A percentile compares a stretch with the other conserved stretches of the same genome.
These are phyloP conservation scores for Rissa tridactyla DNA, from an alignment of 2,113 vertebrate species.

Conservation along the genomic window DNA sequence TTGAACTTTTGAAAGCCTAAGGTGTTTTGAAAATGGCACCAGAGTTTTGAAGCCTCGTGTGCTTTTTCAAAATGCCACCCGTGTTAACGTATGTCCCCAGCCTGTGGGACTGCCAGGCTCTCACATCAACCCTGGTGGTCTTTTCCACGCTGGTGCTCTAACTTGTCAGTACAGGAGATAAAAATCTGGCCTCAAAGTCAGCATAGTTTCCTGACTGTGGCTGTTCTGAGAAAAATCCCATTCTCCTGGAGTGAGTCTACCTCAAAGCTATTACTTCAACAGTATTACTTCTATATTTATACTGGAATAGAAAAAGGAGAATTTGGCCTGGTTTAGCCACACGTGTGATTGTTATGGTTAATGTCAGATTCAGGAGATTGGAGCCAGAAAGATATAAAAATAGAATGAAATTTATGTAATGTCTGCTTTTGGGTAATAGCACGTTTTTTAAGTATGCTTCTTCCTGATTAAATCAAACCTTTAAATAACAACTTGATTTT, in stretches of 20 bases:
- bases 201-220: neutral
- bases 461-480: constrained; percentile 39
- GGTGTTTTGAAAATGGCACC: neutral
- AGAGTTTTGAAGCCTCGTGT: neutral
- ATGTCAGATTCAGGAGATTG: neutral
- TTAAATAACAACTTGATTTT: constrained; percentile 3
- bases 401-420: constrained; percentile 18
- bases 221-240: neutral
- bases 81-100: neutral
- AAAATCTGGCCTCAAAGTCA: neutral
- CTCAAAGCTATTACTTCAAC: constrained; percentile 31
- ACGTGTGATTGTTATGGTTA: constrained; percentile 37
- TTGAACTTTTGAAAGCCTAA: neutral
- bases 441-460: neutral
- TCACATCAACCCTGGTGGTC: neutral
- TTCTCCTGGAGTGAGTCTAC: neutral
- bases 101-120: neutral
- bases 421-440: constrained; percentile 31
- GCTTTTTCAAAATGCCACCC: neutral
- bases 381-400: constrained; percentile 22
- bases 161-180: neutral
- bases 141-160: neutral
- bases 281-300: constrained; percentile 44
- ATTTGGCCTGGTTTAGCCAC: constrained; percentile 6
- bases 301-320: constrained; percentile 15